Conservation (phyloP, 2,797 vertebrate genomes). For the Anomalospiza imberbis region DNA sequence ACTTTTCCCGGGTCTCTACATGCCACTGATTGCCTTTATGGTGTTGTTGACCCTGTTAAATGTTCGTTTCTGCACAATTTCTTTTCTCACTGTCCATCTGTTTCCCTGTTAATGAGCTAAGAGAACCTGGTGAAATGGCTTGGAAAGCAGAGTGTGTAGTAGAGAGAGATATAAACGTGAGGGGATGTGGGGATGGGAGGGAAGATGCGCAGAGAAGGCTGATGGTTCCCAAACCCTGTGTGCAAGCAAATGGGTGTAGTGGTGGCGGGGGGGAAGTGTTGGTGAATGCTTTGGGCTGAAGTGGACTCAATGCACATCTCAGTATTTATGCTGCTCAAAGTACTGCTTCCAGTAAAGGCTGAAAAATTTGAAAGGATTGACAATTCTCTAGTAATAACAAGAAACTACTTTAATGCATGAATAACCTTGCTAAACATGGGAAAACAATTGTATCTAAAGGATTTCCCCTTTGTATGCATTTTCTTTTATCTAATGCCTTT, state of each 20-base stretch:
- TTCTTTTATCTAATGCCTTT: neutral
- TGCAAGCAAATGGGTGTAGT: fast-evolving
- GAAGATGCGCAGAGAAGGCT: fast-evolving
- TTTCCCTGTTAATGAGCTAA: neutral
- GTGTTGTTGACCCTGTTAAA: neutral
- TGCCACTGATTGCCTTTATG: neutral
- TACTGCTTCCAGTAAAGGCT: neutral
- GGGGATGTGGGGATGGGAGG: neutral
- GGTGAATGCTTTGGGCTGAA: neutral
- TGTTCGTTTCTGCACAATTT: neutral
- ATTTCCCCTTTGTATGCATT: neutral
- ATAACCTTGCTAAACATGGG: neutral
- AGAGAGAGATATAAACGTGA: neutral
- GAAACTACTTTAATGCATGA: neutral
- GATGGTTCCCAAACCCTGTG: fast-evolving
- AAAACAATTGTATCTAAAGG: slow-evolving; percentile 5
- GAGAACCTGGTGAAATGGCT: neutral
- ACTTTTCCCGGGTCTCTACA: neutral
- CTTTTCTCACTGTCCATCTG: neutral
- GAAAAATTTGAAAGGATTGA: neutral
- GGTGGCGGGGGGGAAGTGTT: neutral
- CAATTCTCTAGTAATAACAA: slow-evolving; percentile 3
- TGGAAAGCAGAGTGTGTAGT: neutral
- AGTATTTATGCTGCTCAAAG: neutral
- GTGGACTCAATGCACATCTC: fast-evolving